Conservation (phyloP, 1,140 invertebrate genomes). For the Caerostris extrusa region DNA sequence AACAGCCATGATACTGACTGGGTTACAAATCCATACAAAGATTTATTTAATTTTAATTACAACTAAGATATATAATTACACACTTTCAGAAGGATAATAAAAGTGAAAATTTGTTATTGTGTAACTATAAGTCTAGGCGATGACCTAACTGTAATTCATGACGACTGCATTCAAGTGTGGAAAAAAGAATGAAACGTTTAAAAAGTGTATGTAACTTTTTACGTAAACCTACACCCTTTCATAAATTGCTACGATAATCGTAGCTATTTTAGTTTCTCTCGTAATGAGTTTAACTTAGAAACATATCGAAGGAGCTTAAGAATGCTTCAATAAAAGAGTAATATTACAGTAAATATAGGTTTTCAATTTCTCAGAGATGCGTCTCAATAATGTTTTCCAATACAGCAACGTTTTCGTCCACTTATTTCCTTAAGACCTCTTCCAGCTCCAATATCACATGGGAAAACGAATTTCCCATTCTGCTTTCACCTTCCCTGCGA, state of each 20-base stretch:
- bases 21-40: too few relatives aligned
- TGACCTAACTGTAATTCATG: not conserved
- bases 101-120: too few relatives aligned
- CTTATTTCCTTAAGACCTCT: not conserved
- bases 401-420: not conserved
- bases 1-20: too few relatives aligned
- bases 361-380: not conserved
- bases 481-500: slow-evolving; percentile 13
- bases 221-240: not conserved
- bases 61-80: too few relatives aligned
- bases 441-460: not conserved
- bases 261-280: not conserved
- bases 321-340: not conserved
- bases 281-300: not conserved
- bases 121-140: not conserved
- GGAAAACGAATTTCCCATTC: slow-evolving; percentile 27
- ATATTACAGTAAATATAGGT: not conserved
- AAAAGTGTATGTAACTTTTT: not conserved
- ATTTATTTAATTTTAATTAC: too few relatives aligned
- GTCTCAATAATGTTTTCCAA: not conserved
- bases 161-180: not conserved
- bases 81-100: too few relatives aligned
- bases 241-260: not conserved
- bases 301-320: not conserved
- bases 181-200: not conserved